A percentile compares a stretch with the other conserved stretches of the same genome.
Evolutionary conservation across 1,140 invertebrate species (phyloP).

Genomic region (Ganaspis sp.): DNA sequence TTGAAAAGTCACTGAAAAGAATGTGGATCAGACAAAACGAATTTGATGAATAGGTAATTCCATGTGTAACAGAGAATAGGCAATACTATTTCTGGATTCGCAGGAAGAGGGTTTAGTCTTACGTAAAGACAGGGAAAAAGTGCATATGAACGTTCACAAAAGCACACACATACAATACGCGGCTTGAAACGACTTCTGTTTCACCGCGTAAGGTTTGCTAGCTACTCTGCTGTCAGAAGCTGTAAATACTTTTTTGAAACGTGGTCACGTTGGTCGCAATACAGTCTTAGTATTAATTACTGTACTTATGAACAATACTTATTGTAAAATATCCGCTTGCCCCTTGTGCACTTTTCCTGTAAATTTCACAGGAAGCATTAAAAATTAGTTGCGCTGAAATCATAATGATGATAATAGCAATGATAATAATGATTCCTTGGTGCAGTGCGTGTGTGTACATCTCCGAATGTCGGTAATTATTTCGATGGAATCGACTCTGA

Average conservation of each 20-base stretch:
- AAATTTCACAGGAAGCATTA: conserved; percentile 40
- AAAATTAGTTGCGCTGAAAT: conserved; percentile 54
- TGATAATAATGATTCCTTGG: not conserved
- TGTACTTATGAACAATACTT: not conserved
- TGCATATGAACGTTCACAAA: conserved; percentile 14
- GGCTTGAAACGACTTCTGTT: conserved; percentile 60
- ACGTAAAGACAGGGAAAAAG: conserved; percentile 50
- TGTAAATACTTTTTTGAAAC: conserved; percentile 57
- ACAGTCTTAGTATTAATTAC: too few relatives aligned
- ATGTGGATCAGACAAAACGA: too few relatives aligned
- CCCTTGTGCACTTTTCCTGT: not conserved
- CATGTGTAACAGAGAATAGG: not conserved
- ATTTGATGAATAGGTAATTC: too few relatives aligned
- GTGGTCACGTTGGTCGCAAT: conserved; percentile 51
- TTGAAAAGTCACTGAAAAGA: too few relatives aligned
- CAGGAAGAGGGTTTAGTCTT: conserved; percentile 36
- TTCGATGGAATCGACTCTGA: conserved; percentile 65
- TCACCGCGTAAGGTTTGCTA: conserved; percentile 51
- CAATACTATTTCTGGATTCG: not conserved
- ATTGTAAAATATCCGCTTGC: not conserved
- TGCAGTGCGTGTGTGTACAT: conserved; percentile 36
- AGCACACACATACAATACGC: conserved; percentile 45
- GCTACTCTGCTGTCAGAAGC: conserved; percentile 47
- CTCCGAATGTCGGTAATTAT: conserved; percentile 61
- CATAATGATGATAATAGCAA: not conserved